Evolutionary conservation across 2,888 invertebrate genomes (phyloP), one percentile per base, ranked within the genome.

Genomic region (Carterocephalus palaemon): DNA sequence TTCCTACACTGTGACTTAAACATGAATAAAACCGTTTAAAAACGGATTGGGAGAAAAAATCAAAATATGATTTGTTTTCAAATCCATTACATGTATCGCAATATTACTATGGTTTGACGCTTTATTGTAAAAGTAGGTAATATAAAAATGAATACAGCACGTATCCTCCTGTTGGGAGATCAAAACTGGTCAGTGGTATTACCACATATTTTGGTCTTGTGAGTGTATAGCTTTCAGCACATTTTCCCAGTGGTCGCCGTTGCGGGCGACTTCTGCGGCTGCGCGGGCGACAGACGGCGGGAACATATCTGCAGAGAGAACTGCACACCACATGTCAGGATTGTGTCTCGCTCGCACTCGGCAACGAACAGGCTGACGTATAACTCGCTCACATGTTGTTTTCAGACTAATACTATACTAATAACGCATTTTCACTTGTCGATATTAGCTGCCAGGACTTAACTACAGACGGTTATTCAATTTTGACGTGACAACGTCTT

Each of bases 201-300:
- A 88, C 88, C 88, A 88, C 86, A 86, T 72, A 73, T 76, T 81
- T 75, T 79, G 80, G 62, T 87, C 85, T 82, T 85, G 86, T 75
- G 83, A 73, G 73, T 82, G 81, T 61, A 85, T 82, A 57, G 85
- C 76, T 82, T 86, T 87, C 88, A 90, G 88, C 78, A 88, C 88
- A 82, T 89, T 89, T 89, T 90, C 90, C 88, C 89, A 90, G 75
- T 88, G 89, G 86, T 90, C 90, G 67, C 90, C 90, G 80, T 89
- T 89, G 80, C 83, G 76, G 72, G 90, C 89, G 68, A 90, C 90
- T 71, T 90, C 89, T 73, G 78, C 79, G 70, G 90, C 89, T 64
- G 88, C 88, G 59, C 84, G 89, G 52, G 64, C 87, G 54, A 78
- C 77, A 33, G 77, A 56, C 48, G 79, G 68, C 80, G 79, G 78